Percentiles rank a stretch among this genome's conserved stretches.
Evolutionary conservation across 2,888 invertebrate genomes (phyloP).

Genomic region (Spisula subtruncata): DNA sequence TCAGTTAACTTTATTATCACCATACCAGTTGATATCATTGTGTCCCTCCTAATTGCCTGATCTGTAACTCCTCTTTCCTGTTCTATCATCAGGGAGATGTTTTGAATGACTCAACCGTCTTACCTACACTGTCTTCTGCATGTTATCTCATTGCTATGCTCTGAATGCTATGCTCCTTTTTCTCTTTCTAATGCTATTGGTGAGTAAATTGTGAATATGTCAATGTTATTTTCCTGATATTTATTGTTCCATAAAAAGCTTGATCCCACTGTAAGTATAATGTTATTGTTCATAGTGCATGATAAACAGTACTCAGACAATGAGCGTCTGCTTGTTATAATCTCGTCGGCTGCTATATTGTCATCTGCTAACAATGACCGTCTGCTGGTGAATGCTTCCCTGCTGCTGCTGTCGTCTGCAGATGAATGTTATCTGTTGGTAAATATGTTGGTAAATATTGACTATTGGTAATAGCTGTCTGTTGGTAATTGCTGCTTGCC

Average conservation of each 20-base stretch:
- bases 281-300: constrained; percentile 26
- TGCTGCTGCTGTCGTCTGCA: neutral
- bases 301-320: neutral
- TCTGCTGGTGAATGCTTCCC: neutral
- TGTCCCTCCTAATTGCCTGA: too few relatives aligned
- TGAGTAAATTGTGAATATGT: neutral
- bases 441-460: too few relatives aligned
- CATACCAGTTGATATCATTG: too few relatives aligned
- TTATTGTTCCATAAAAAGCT: constrained; percentile 27
- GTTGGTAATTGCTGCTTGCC: neutral
- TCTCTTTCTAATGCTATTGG: neutral
- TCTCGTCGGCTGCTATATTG: neutral
- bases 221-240: constrained; percentile 8
- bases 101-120: neutral
- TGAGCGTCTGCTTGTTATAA: neutral
- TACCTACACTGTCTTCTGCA: neutral
- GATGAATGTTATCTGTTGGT: neutral
- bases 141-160: neutral
- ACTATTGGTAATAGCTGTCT: neutral
- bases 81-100: neutral
- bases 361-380: neutral
- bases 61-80: too few relatives aligned
- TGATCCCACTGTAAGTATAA: constrained; percentile 26
- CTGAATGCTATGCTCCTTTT: neutral
- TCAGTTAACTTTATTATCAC: too few relatives aligned